A percentile compares a stretch with the other conserved stretches of the same genome.
Evolutionary conservation across 2,797 vertebrate species (phyloP).

Genomic region (Onychomys arenicola): DNA sequence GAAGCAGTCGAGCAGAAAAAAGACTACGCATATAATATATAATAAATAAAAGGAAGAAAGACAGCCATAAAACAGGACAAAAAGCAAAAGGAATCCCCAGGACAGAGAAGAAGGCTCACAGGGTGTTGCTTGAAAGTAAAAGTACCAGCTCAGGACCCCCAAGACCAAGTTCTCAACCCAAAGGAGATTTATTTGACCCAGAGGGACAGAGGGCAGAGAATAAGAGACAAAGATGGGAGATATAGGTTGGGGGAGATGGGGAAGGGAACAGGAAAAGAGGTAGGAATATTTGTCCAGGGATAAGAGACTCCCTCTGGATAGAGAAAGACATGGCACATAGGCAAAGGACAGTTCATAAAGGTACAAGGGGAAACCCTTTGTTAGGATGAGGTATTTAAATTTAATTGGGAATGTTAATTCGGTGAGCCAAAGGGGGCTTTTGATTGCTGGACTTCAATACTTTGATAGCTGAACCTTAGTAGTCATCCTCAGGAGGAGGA

Average conservation of each 20-base stretch:
- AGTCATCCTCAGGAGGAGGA: neutral
- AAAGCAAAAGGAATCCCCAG: conserved; percentile 23
- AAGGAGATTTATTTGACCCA: neutral
- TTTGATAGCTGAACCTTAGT: neutral
- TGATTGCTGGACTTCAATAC: neutral
- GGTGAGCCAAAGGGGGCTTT: neutral
- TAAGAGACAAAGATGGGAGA: neutral
- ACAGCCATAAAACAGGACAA: neutral
- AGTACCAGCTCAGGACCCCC: neutral
- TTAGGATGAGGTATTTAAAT: neutral
- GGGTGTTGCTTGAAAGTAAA: too few relatives aligned
- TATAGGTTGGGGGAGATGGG: neutral
- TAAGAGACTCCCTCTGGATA: neutral
- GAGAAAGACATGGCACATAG: neutral
- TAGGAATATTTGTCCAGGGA: neutral
- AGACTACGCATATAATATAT: neutral
- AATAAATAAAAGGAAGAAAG: neutral
- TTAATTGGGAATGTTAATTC: neutral
- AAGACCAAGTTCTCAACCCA: neutral
- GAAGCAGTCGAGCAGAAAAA: neutral
- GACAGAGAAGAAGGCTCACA: neutral
- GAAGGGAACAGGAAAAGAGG: neutral
- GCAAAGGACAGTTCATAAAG: neutral
- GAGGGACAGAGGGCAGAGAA: neutral
- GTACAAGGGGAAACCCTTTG: neutral